A percentile compares a stretch with the other conserved stretches of the same genome.
Conservation (phyloP, 2,113 vertebrate genomes). For the Azemiops feae region DNA sequence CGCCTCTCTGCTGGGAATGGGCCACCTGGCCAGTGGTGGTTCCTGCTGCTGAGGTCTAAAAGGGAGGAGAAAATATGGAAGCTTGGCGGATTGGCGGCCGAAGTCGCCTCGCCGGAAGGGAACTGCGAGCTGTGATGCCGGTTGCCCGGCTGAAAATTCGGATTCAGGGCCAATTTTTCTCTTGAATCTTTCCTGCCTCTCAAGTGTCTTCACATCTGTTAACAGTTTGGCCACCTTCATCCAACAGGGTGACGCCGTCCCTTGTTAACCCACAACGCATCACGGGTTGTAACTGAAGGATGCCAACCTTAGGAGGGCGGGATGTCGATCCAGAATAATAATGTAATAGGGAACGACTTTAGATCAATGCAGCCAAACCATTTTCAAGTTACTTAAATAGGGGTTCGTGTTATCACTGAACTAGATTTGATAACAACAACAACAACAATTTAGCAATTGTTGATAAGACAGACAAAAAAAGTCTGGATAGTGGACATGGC, state of each 20-base stretch:
- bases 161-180: not conserved
- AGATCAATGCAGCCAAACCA: not conserved
- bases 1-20: constrained; percentile 82
- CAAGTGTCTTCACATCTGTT: not conserved
- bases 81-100: accelerated
- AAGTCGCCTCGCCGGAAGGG: accelerated
- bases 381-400: not conserved
- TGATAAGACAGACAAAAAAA: too few relatives aligned
- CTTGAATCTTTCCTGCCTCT: not conserved
- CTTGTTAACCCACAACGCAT: not conserved
- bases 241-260: too few relatives aligned
- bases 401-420: not conserved
- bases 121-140: not conserved
- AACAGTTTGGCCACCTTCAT: too few relatives aligned
- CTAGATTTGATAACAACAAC: too few relatives aligned
- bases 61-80: not conserved
- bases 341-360: not conserved
- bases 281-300: not conserved
- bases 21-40: constrained; percentile 77
- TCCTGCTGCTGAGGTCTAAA: constrained; percentile 73
- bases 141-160: not conserved
- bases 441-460: too few relatives aligned
- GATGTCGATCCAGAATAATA: not conserved
- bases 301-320: not conserved
- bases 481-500: too few relatives aligned